phyloP scores from a whole-genome alignment of 2,113 vertebrate species.

The Tympanuchus pallidicinctus region DNA sequence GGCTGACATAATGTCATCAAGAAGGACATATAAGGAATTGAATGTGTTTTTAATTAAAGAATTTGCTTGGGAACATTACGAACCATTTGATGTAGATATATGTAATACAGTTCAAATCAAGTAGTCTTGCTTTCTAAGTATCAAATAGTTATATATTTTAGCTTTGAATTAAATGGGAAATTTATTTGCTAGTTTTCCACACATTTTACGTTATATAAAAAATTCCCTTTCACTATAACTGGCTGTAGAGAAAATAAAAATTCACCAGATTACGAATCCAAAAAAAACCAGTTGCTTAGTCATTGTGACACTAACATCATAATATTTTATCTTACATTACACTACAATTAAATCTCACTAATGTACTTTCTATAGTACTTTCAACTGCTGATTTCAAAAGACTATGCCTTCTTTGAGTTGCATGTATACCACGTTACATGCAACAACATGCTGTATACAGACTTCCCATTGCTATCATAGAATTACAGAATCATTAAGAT shows the following conservation, averaged over 20 bases:
- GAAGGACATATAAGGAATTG: slow-evolving; percentile 14
- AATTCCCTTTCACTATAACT: background rate
- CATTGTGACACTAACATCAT: background rate
- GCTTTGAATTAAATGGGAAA: background rate
- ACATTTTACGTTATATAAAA: background rate
- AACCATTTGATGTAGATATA: background rate
- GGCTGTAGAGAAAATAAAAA: background rate
- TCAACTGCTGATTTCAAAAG: background rate
- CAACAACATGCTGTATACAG: background rate
- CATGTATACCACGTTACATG: background rate
- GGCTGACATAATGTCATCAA: background rate
- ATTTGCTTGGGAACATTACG: background rate
- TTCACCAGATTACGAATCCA: background rate
- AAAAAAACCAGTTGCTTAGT: background rate
- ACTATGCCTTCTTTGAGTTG: background rate
- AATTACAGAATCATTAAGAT: no score
- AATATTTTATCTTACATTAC: background rate
- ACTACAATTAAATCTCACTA: background rate
- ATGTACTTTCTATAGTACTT: background rate
- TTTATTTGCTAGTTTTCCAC: background rate
- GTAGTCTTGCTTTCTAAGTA: background rate
- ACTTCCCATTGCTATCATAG: background rate
- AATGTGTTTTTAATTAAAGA: slow-evolving; percentile 18
- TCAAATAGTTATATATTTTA: background rate
- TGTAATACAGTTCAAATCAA: background rate